Evolutionary conservation across 1,140 invertebrate species (phyloP), one percentile per base, ranked within the genome.

Genomic region (Condylostylus longicornis): DNA sequence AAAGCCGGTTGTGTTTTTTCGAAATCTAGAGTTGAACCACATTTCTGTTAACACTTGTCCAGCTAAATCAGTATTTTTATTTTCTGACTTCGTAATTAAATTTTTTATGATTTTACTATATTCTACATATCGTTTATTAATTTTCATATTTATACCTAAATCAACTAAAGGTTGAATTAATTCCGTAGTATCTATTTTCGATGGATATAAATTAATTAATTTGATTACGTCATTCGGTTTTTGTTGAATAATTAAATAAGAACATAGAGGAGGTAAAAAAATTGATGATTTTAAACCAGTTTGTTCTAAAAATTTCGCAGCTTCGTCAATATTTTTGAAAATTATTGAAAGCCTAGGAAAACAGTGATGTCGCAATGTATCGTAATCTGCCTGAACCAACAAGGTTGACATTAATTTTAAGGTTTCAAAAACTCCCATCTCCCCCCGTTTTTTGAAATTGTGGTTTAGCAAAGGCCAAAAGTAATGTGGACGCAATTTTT

Each of bases 291-390:
- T n/a, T n/a, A n/a, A n/a, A n/a, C n/a, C n/a, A n/a, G n/a, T n/a
- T n/a, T n/a, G 39, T 15, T 53, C 50, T 13, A 43, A 51, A 32
- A 58, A 48, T 4, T 48, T 21, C 4, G 50, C n/a, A 1, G 51
- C 48, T 5, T 50, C 42, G 4, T 45, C 41, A 2, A 62, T 12
- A 17, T 54, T 45, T 1, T 37, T 38, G 4, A 62, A 41, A 15
- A 54, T 54, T 29, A 67, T 52, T 25, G 37, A 47, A 0, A 57
- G 37, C 21, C 47, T 37, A 1, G 64, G 65, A 20, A 68, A 42
- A 14, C 68, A 45, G 41, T 64, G 68, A 15, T 49, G 13, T 1
- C 44, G 21, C 10, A 70, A 37, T 1, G 68, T 70, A 9, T 58
- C 53, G 18, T 45, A 38, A 47, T 71, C 65, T 10, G 61, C 44